These are phyloP conservation scores for Smutsia gigantea DNA, from an alignment of 2,797 vertebrate genomes.

Conservation along the genomic window DNA sequence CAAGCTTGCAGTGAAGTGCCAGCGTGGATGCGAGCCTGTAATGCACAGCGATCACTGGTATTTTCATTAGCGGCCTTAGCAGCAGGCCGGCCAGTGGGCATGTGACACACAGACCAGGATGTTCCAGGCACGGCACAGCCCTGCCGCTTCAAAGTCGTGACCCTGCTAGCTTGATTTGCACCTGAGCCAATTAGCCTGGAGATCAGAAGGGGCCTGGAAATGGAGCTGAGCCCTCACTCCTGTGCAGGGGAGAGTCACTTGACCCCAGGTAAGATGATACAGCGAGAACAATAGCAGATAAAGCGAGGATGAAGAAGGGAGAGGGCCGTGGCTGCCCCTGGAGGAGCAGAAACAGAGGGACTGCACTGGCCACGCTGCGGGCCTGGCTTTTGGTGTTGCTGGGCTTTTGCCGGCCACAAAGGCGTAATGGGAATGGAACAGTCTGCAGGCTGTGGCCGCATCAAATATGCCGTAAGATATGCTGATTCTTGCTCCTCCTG, in stretches of 20 bases:
- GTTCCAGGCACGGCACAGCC: conserved; percentile 83
- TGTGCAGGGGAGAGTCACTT: conserved; percentile 89
- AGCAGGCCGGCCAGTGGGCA: conserved; percentile 88
- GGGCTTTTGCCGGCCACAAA: conserved; percentile 93
- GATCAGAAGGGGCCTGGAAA: conserved; percentile 91
- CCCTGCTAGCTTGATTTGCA: conserved; percentile 95
- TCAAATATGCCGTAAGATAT: conserved; percentile 95
- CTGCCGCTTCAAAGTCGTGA: conserved; percentile 93
- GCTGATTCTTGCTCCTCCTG: conserved; percentile 90
- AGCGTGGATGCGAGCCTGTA: conserved; percentile 89
- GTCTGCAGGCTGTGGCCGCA: conserved; percentile 93
- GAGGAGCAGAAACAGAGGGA: conserved; percentile 75
- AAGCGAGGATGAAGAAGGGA: conserved; percentile 71
- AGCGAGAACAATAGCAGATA: conserved; percentile 82
- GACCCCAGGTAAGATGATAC: conserved; percentile 92
- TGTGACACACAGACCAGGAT: conserved; percentile 88
- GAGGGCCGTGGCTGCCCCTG: neutral
- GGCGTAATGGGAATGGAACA: conserved; percentile 93
- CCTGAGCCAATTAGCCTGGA: conserved; percentile 97
- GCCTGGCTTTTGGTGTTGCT: conserved; percentile 91
- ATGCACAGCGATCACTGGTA: conserved; percentile 87
- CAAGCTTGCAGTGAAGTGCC: conserved; percentile 85
- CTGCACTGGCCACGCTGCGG: conserved; percentile 79
- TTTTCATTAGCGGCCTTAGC: conserved; percentile 87
- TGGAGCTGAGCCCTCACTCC: conserved; percentile 88